These are phyloP conservation scores for Petrolisthes cinctipes DNA, from an alignment of 2,888 invertebrate genomes.

Conservation along the genomic window DNA sequence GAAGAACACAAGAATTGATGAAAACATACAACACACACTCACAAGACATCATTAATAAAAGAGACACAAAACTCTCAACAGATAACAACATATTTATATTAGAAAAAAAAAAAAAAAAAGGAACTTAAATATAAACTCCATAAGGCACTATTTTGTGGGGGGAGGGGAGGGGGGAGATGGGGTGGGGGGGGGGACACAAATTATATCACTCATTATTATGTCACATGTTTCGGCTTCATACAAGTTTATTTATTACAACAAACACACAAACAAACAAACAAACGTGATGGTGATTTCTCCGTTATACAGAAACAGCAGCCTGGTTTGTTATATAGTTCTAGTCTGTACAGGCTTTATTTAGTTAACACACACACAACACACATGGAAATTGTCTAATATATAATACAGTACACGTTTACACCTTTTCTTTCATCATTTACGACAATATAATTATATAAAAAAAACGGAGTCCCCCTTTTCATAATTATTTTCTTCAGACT, in stretches of 20 bases:
- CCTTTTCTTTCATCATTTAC: too few relatives aligned
- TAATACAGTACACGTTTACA: too few relatives aligned
- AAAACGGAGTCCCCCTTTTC: too few relatives aligned
- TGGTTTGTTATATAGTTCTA: too few relatives aligned
- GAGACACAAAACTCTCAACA: constrained; percentile 29
- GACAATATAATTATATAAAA: too few relatives aligned
- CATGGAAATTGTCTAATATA: too few relatives aligned
- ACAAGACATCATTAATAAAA: constrained; percentile 12
- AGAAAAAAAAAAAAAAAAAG: background rate
- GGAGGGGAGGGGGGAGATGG: background rate
- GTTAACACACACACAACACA: too few relatives aligned
- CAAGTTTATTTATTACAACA: background rate
- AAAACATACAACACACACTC: constrained; percentile 13
- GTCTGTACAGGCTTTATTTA: too few relatives aligned
- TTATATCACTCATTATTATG: background rate
- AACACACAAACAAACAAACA: too few relatives aligned
- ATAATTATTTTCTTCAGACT: too few relatives aligned
- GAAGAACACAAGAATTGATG: background rate
- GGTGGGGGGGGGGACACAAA: background rate
- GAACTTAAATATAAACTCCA: constrained; percentile 24
- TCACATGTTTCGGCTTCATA: background rate
- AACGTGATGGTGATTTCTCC: too few relatives aligned
- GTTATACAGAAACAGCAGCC: too few relatives aligned
- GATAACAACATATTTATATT: constrained; percentile 35
- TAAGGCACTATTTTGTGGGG: constrained; percentile 36